These are phyloP conservation scores for Sesia bembeciformis DNA, from an alignment of 2,888 invertebrate genomes.

Conservation along the genomic window DNA sequence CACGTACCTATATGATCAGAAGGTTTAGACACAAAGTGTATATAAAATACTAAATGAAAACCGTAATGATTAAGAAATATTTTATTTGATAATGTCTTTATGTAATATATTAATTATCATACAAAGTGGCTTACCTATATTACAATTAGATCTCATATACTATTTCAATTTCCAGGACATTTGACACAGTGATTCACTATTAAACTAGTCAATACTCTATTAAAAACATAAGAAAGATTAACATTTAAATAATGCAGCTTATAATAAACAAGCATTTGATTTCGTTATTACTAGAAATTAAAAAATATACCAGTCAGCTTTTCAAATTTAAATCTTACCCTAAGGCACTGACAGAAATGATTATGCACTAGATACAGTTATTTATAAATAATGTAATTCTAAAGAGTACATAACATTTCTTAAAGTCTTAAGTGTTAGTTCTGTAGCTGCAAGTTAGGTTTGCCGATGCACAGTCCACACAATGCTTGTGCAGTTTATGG, in stretches of 20 bases:
- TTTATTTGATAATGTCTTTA: constrained; percentile 69
- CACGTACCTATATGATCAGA: no score
- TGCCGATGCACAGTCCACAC: no score
- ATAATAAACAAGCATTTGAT: constrained; percentile 32
- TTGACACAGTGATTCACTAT: constrained; percentile 51
- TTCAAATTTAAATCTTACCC: constrained; percentile 51
- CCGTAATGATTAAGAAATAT: constrained; percentile 31
- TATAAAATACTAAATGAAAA: no score
- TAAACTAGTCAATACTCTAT: constrained; percentile 11
- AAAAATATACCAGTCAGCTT: constrained; percentile 33
- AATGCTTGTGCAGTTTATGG: no score
- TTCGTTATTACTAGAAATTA: constrained; percentile 34
- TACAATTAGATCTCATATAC: constrained; percentile 33
- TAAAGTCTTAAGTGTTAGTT: constrained; percentile 42
- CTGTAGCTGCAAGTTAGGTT: constrained; percentile 25
- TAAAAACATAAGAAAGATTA: constrained; percentile 19
- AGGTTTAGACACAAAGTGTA: no score
- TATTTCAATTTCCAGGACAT: constrained; percentile 42
- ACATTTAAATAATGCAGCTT: constrained; percentile 20
- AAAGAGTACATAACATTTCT: constrained; percentile 65
- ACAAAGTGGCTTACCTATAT: constrained; percentile 64
- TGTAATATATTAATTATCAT: constrained; percentile 60
- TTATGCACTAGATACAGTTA: constrained; percentile 54
- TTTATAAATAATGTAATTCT: constrained; percentile 52
- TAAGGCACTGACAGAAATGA: constrained; percentile 68